phyloP scores from a whole-genome alignment of 2,113 vertebrate genomes.

The Ursus arctos region DNA sequence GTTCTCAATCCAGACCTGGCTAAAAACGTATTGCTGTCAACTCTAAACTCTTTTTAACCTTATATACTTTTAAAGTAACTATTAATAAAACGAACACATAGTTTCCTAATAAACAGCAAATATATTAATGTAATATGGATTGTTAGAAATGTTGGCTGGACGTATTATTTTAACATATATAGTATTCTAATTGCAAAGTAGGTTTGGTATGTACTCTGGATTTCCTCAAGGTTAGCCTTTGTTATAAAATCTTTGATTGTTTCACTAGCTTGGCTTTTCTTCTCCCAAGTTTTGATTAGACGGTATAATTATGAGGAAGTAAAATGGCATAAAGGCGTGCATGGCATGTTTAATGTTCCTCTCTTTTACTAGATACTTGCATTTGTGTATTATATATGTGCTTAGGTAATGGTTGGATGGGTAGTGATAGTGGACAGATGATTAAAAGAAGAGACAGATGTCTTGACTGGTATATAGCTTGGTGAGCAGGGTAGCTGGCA shows the following conservation, averaged over 20 bases:
- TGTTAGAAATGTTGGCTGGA: neutral
- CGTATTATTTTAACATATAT: neutral
- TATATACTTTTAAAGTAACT: constrained; percentile 16
- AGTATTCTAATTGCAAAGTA: neutral
- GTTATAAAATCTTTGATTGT: neutral
- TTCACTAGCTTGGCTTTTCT: neutral
- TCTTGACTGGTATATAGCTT: neutral
- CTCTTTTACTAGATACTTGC: neutral
- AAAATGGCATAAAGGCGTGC: neutral
- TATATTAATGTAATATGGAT: constrained; percentile 5
- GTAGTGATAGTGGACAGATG: neutral
- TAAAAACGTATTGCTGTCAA: neutral
- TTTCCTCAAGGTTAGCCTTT: constrained; percentile 13
- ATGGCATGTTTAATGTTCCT: neutral
- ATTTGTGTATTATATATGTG: neutral
- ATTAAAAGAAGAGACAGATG: neutral
- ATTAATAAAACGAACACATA: neutral
- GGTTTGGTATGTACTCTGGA: neutral
- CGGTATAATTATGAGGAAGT: neutral
- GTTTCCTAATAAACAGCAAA: neutral
- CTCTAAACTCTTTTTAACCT: neutral
- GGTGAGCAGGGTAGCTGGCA: constrained; percentile 33
- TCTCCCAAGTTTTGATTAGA: neutral
- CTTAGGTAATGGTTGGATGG: neutral
- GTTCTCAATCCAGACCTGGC: neutral